Evolutionary conservation across 2,113 vertebrate species (phyloP).

Genomic region (Aegotheles bennettii): DNA sequence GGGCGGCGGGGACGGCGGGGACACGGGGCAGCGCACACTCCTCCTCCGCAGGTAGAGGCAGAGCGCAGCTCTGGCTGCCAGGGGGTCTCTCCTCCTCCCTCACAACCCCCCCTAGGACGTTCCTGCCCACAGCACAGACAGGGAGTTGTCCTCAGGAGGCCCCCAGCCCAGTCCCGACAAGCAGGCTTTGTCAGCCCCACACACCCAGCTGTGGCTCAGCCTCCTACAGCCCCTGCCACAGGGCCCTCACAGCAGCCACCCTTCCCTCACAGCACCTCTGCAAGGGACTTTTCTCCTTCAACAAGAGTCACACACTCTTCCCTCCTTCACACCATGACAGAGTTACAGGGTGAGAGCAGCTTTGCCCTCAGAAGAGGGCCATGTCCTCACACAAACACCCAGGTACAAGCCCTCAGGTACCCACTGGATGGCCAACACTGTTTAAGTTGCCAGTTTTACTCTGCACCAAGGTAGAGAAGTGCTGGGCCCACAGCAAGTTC

Average conservation of each 20-base stretch:
- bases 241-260: background rate
- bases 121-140: background rate
- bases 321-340: fast-evolving
- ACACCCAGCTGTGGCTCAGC: fast-evolving
- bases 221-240: background rate
- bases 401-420: background rate
- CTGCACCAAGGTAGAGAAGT: background rate
- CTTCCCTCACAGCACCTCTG: background rate
- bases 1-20: too few relatives aligned
- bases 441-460: background rate
- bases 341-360: fast-evolving
- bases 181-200: background rate
- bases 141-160: background rate
- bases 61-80: background rate
- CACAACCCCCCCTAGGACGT: fast-evolving
- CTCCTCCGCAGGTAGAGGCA: fast-evolving
- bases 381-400: background rate
- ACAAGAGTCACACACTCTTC: fast-evolving
- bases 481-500: fast-evolving
- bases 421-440: fast-evolving
- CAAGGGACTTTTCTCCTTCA: background rate
- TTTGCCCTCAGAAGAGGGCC: background rate
- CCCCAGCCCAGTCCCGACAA: fast-evolving
- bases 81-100: too few relatives aligned
- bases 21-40: background rate